These are phyloP conservation scores for Chalcosyrphus nemorum DNA, from an alignment of 2,888 invertebrate genomes.

Conservation along the genomic window DNA sequence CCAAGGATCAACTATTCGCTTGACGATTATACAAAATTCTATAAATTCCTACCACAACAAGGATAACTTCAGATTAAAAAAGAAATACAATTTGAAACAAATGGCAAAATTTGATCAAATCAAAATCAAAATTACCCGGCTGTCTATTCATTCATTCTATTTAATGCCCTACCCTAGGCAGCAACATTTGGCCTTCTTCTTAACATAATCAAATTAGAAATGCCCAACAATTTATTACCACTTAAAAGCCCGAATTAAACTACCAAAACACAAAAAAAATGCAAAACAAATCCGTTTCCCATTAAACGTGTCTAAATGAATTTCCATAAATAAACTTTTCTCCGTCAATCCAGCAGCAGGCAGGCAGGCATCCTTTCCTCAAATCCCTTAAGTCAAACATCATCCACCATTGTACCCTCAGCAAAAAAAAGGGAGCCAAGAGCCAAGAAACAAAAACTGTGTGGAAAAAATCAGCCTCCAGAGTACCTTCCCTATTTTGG, in stretches of 20 bases:
- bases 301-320: slow-evolving; percentile 66
- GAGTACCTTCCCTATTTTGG: not conserved
- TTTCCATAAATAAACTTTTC: slow-evolving; percentile 71
- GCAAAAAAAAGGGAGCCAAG: not conserved
- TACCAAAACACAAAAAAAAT: slow-evolving; percentile 34
- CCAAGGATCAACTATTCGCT: too few relatives aligned
- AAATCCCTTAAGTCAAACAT: slow-evolving; percentile 63
- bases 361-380: too few relatives aligned
- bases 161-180: not conserved
- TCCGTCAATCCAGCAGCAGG: slow-evolving; percentile 42
- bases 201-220: slow-evolving; percentile 47
- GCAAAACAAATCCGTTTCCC: slow-evolving; percentile 63
- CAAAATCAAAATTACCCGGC: not conserved
- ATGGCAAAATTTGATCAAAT: not conserved
- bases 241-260: slow-evolving; percentile 46
- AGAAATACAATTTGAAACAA: not conserved
- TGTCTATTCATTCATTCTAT: not conserved
- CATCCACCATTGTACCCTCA: slow-evolving; percentile 31
- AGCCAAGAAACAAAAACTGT: not conserved
- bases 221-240: slow-evolving; percentile 51
- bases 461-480: slow-evolving; percentile 1
- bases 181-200: slow-evolving; percentile 11
- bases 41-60: not conserved
- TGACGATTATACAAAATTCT: too few relatives aligned
- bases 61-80: not conserved